Evolutionary conservation across 2,888 invertebrate species (phyloP).

Genomic region (Nebria salina): DNA sequence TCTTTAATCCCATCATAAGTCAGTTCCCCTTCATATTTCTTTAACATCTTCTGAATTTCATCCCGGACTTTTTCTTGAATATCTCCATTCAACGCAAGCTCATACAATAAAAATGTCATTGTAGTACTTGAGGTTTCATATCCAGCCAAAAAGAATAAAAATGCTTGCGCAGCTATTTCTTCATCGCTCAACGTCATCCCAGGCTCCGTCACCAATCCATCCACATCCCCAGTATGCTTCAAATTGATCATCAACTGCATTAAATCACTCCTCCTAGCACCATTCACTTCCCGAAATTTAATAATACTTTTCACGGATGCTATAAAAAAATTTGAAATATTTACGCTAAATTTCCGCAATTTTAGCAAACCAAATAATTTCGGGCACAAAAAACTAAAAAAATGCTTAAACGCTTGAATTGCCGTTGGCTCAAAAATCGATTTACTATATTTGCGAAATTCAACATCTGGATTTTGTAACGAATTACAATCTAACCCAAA

Average conservation of each 20-base stretch:
- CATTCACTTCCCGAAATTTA: slow-evolving; percentile 53
- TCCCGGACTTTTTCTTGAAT: slow-evolving; percentile 20
- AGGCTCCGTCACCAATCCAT: slow-evolving; percentile 13
- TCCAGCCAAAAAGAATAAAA: slow-evolving; percentile 34
- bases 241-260: slow-evolving; percentile 56
- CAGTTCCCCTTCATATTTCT: slow-evolving; percentile 20
- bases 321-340: slow-evolving; percentile 55
- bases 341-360: slow-evolving; percentile 17
- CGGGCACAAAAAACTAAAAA: slow-evolving; percentile 13
- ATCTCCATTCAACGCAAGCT: slow-evolving; percentile 13
- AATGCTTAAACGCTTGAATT: background rate
- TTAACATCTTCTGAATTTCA: slow-evolving; percentile 4
- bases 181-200: slow-evolving; percentile 7
- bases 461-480: slow-evolving; percentile 26
- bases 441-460: slow-evolving; percentile 28
- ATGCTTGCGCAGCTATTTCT: slow-evolving; percentile 34
- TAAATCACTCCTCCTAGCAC: slow-evolving; percentile 55
- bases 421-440: slow-evolving; percentile 10
- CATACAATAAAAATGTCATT: slow-evolving; percentile 28
- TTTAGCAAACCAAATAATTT: slow-evolving; percentile 5
- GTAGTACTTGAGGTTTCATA: slow-evolving; percentile 31
- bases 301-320: slow-evolving; percentile 55
- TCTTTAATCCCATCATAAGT: slow-evolving; percentile 31
- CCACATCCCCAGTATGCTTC: slow-evolving; percentile 49
- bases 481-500: slow-evolving; percentile 46